These are phyloP conservation scores for Phalloptychus januarius DNA, from an alignment of 2,797 vertebrate genomes.

Conservation along the genomic window DNA sequence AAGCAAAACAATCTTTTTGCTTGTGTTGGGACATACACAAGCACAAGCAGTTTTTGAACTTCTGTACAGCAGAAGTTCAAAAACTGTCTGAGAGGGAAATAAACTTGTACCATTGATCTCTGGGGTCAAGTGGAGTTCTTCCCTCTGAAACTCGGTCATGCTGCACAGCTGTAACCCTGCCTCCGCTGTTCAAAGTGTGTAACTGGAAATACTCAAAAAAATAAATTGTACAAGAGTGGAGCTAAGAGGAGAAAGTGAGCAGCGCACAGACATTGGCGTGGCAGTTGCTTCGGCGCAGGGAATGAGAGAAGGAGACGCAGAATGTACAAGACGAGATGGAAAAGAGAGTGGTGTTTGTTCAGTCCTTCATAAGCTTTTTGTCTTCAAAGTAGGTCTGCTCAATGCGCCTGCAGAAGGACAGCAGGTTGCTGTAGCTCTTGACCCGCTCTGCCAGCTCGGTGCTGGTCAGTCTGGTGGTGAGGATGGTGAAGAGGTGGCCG, in stretches of 20 bases:
- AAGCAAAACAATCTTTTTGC: constrained; percentile 50
- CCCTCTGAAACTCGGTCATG: constrained; percentile 16
- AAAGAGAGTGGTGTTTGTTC: neutral
- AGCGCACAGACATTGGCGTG: neutral
- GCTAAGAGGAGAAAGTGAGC: neutral
- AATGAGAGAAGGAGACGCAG: constrained; percentile 49
- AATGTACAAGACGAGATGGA: constrained; percentile 36
- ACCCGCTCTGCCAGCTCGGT: constrained; percentile 91
- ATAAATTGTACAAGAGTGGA: constrained; percentile 27
- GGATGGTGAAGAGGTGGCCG: constrained; percentile 96
- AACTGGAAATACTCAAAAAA: constrained; percentile 1
- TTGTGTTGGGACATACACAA: too few species aligned
- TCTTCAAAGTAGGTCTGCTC: constrained; percentile 94
- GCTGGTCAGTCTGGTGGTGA: constrained; percentile 92
- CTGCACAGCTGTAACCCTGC: constrained; percentile 17
- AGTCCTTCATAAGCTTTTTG: constrained; percentile 65
- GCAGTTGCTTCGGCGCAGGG: constrained; percentile 31
- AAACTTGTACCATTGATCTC: constrained; percentile 12
- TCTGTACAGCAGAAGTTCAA: constrained; percentile 15
- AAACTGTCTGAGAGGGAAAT: neutral
- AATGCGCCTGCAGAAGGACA: constrained; percentile 93
- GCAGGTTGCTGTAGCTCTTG: constrained; percentile 92
- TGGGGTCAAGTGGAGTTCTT: constrained; percentile 27
- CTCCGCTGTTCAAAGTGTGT: neutral
- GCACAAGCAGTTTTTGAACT: too few species aligned